These are phyloP conservation scores for Gonocerus acuteangulatus DNA, from an alignment of 2,888 invertebrate genomes.

Conservation along the genomic window DNA sequence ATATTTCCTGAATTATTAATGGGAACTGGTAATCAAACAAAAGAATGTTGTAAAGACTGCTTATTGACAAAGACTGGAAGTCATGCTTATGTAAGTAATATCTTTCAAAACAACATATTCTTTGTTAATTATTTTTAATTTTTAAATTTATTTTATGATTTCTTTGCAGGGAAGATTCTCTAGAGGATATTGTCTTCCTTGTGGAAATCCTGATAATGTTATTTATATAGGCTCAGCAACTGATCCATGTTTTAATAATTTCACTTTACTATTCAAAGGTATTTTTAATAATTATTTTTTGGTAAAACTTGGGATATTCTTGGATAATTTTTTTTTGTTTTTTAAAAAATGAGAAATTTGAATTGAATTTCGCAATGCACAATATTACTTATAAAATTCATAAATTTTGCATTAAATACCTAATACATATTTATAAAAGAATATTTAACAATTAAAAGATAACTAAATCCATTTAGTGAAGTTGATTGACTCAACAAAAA, in stretches of 20 bases:
- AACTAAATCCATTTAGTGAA: too few relatives aligned
- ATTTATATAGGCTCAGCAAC: constrained; percentile 5
- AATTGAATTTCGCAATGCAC: too few relatives aligned
- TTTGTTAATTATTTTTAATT: neutral
- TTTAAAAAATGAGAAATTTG: too few relatives aligned
- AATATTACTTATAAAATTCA: too few relatives aligned
- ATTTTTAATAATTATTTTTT: neutral
- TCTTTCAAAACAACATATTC: neutral
- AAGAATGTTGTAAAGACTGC: neutral
- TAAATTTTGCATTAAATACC: too few relatives aligned
- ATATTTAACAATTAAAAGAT: too few relatives aligned
- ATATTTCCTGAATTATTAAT: constrained; percentile 12
- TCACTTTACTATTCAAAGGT: constrained; percentile 18
- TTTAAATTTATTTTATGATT: neutral
- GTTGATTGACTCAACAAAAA: too few relatives aligned
- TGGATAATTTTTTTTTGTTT: neutral
- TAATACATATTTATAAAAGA: too few relatives aligned
- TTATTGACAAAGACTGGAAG: constrained; percentile 3
- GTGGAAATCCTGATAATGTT: neutral
- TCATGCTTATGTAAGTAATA: constrained; percentile 2
- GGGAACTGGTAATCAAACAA: neutral
- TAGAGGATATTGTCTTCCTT: constrained; percentile 3
- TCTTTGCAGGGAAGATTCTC: constrained; percentile 7
- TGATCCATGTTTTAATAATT: constrained; percentile 15
- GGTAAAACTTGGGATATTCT: neutral